These are phyloP conservation scores for Ariolimax columbianus DNA, from an alignment of 2,888 invertebrate species.

Conservation along the genomic window DNA sequence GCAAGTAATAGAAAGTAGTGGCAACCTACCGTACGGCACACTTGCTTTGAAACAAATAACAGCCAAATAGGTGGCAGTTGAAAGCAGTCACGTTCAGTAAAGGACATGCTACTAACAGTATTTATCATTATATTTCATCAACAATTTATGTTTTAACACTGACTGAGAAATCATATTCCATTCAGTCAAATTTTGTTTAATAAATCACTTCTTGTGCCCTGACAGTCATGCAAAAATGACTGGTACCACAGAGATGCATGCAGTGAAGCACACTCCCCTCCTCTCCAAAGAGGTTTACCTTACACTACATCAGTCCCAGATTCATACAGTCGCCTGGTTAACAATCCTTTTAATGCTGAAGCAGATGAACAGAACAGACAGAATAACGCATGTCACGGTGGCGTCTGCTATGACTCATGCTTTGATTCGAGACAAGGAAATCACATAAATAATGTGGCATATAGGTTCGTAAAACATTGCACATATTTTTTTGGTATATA, in stretches of 20 bases:
- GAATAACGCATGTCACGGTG: not conserved
- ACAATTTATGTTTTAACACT: too few relatives aligned
- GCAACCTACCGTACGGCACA: too few relatives aligned
- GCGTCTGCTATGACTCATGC: not conserved
- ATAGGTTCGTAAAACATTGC: not conserved
- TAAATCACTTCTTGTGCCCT: not conserved
- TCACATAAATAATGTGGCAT: too few relatives aligned
- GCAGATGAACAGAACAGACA: slow-evolving; percentile 1
- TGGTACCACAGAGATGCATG: not conserved
- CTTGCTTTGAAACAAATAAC: too few relatives aligned
- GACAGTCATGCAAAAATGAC: not conserved
- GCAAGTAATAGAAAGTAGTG: too few relatives aligned
- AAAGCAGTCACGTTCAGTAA: too few relatives aligned
- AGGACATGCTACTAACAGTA: too few relatives aligned
- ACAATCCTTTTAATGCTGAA: not conserved
- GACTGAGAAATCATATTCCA: too few relatives aligned
- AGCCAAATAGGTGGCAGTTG: too few relatives aligned
- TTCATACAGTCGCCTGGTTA: not conserved
- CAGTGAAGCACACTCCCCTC: not conserved
- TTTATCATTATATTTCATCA: too few relatives aligned
- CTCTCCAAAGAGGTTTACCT: not conserved
- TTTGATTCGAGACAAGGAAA: not conserved
- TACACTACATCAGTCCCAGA: not conserved
- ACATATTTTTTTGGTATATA: not conserved
- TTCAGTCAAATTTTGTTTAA: not conserved